Evolutionary conservation across 1,140 invertebrate species (phyloP), one percentile per base, ranked within the genome.

Genomic region (Antheraea pernyi): DNA sequence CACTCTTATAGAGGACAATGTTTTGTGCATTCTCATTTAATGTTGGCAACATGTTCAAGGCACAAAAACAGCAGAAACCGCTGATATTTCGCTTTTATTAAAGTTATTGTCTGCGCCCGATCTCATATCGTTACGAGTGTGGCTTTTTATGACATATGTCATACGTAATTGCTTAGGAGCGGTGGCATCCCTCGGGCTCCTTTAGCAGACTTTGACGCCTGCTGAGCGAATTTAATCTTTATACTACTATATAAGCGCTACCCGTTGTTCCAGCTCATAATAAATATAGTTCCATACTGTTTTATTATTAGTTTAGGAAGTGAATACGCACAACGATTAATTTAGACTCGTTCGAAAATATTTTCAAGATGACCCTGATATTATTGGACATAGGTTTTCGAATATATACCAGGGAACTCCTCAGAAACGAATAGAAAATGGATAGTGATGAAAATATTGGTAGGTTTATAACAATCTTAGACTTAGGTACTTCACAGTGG

Each of bases 91-190:
- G 67, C 39, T 61, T 68, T 70, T 68, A 71, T 73, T 76, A 73
- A 73, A 71, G 64, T 76, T 73, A 74, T 71, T 77, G 67, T 71
- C 59, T 69, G 67, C 59, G 69, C 48, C 68, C 68, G 70, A 62
- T 71, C 64, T 68, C 64, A 65, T 77, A 70, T 72, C 60, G 71
- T 79, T 76, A 81, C 71, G 73, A 78, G 77, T 82, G 74, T 82
- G 77, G 76, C 75, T 79, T 82, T 81, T 86, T 86, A 88, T 77
- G 84, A 84, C 83, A 80, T 77, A 84, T 87, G 87, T 86, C 87
- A 79, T 75, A 83, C 74, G 82, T 88, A 88, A 88, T 90, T 86
- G 86, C 78, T 77, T 79, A 76, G 85, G 82, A 77, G 73, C 80
- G 74, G 73, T 74, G 71, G 74, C 65, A 75, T 81, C 82, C 84